Conservation (phyloP, 1,140 invertebrate genomes). For the Drosophila arizonae region DNA sequence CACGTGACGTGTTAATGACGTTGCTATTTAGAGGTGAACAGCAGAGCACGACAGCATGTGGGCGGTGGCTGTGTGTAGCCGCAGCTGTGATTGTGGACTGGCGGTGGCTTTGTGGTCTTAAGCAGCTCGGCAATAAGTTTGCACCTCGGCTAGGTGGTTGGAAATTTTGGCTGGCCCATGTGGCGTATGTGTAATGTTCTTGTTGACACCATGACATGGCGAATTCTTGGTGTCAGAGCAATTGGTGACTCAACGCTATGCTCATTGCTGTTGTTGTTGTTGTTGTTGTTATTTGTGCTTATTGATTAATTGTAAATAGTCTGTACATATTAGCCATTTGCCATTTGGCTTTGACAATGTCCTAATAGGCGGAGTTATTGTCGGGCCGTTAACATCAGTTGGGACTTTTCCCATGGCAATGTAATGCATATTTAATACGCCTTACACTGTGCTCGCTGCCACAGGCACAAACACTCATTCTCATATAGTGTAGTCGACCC, state of each 20-base stretch:
- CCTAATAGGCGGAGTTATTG: conserved; percentile 33
- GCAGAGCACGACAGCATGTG: conserved; percentile 5
- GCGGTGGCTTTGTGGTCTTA: conserved; percentile 34
- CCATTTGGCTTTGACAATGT: conserved; percentile 9
- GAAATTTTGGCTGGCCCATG: conserved; percentile 33
- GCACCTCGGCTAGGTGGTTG: conserved; percentile 8
- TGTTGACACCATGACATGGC: conserved; percentile 28
- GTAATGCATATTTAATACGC: conserved; percentile 71
- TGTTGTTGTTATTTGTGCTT: conserved; percentile 9
- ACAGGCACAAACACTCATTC: not conserved
- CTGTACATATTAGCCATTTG: conserved; percentile 27
- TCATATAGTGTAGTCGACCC: too few species aligned
- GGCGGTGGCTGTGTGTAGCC: conserved; percentile 19
- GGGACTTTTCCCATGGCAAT: conserved; percentile 48
- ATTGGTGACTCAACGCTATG: conserved; percentile 35
- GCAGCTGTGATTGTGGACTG: conserved; percentile 18
- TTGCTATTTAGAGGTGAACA: conserved; percentile 28
- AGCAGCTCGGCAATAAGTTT: conserved; percentile 26
- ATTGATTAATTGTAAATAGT: conserved; percentile 58
- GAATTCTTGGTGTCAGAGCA: conserved; percentile 23
- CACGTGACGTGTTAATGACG: conserved; percentile 46
- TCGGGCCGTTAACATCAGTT: conserved; percentile 49
- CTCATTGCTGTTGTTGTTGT: not conserved
- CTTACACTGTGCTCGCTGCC: conserved; percentile 52
- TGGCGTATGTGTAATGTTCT: conserved; percentile 41